Conservation (phyloP, 1,140 invertebrate species). For the Meloidogyne exigua region DNA sequence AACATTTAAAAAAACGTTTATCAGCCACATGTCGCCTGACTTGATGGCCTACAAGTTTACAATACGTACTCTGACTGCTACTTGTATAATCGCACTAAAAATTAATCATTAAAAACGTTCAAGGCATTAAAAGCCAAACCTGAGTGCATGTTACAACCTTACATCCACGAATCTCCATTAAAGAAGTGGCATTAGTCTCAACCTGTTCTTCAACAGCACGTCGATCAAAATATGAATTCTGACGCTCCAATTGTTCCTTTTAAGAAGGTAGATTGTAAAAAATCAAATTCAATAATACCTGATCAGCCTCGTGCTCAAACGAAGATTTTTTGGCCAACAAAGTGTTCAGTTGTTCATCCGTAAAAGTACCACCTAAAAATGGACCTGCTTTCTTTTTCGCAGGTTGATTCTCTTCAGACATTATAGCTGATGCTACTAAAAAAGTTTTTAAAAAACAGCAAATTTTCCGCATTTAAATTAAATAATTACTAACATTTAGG, state of each 20-base stretch:
- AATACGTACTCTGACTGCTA: slow-evolving; percentile 32
- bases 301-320: slow-evolving; percentile 34
- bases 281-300: slow-evolving; percentile 14
- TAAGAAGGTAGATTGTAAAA: background rate
- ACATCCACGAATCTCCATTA: slow-evolving; percentile 53
- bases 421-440: background rate
- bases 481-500: slow-evolving; percentile 22
- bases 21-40: slow-evolving; percentile 39
- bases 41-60: slow-evolving; percentile 30
- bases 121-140: no score
- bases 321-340: slow-evolving; percentile 43
- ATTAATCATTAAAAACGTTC: background rate
- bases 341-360: slow-evolving; percentile 35
- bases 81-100: slow-evolving; percentile 44
- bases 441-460: background rate
- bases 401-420: background rate
- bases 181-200: slow-evolving; percentile 33
- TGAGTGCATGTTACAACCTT: slow-evolving; percentile 43
- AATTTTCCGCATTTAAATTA: no score
- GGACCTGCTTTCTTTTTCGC: background rate
- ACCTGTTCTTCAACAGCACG: slow-evolving; percentile 46
- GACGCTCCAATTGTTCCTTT: slow-evolving; percentile 29
- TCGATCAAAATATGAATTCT: slow-evolving; percentile 40
- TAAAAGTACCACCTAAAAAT: slow-evolving; percentile 16
- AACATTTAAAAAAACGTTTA: slow-evolving; percentile 51